Evolutionary conservation across 1,140 invertebrate species (phyloP), one percentile per base, ranked within the genome.

Genomic region (Schlechtendalia chinensis): DNA sequence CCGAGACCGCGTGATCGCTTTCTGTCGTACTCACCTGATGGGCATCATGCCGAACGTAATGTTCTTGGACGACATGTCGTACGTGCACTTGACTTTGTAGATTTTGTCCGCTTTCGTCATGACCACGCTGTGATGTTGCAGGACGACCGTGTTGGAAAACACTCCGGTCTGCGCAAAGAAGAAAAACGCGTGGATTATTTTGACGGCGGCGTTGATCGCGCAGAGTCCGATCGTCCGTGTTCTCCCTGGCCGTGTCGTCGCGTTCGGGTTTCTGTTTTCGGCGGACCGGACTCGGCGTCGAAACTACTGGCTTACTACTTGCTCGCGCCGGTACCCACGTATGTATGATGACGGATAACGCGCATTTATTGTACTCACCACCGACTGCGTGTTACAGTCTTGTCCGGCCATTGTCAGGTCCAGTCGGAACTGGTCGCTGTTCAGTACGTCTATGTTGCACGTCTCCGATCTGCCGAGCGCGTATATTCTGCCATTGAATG

Each of bases 41-140:
- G 95, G 95, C 92, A 97, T 95, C 94, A 97, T 96, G 87, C 95
- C 95, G 87, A 97, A 97, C 14, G 95, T 96, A 81, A 97, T 96
- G 86, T 97, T 97, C 88, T 96, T 95, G 1, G 95, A 96, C 74
- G 94, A 94, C 91, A 97, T 97, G 86, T 97, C 96, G 85, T 97
- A 97, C 0, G 95, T 97, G 85, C 96, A 97, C 84, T 96, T 95
- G 53, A 97, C 94, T 87, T 96, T 96, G 89, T 97, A 97, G 83
- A 97, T 96, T 86, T 97, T 97, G 86, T 97, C 96, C 1, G 95
- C 94, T 87, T 97, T 97, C 16, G 95, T 97, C 93, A 97, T 96
- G 4, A 97, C 95, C 11, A 97, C 94, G 84, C 94, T 96, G 87
- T 97, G 95, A 84, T 97, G 95, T 87, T 97, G 96, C 1, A 97